Evolutionary conservation across 2,113 vertebrate genomes (phyloP), one percentile per base, ranked within the genome.

Genomic region (Ceyx cyanopectus): DNA sequence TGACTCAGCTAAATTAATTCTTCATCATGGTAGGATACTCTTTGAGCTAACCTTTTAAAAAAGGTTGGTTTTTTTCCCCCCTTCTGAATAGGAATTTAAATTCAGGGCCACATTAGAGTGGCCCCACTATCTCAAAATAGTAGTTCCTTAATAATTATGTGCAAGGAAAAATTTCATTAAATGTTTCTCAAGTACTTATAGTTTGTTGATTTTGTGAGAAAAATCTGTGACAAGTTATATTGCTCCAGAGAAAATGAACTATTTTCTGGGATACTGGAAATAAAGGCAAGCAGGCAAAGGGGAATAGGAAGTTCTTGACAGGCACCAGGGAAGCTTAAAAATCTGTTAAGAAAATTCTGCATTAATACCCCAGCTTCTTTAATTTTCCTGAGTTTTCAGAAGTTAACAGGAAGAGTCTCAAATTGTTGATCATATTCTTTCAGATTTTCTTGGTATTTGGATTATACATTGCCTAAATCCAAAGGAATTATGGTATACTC

Each of bases 31-130:
- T 30, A 81, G 23, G 15, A 27, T 87, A 29, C 9, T 73, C 58
- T 81, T 43, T n/a, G 23, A 57, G 23, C 17, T 82, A 89, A 61
- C 23, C 0, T 62, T 90, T 57, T 14, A 1, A 14, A 66, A 83
- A 70, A 65, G 23, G 2, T 53, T 41, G 3, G 6, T 2, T 19
- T 32, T 5, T 32, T 5, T 8, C 11, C 1, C 17, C 3, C 2
- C 32, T 24, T 43, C 30, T 43, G 7, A 68, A 19, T n/a, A 30
- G 45, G 27, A 58, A 46, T 80, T 73, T 82, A 32, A 85, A 13
- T 61, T 76, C 22, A 23, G 23, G 62, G 23, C 50, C 13, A 74
- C n/a, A 62, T 56, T 65, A 45, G 23, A 50, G 10, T 80, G 37
- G 37, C 37, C 37, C 37, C 37, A 37, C 5, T 32, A 76, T 87